Evolutionary conservation across 2,797 vertebrate genomes (phyloP), one percentile per base, ranked within the genome.

Genomic region (Enteromius fasciolatus): DNA sequence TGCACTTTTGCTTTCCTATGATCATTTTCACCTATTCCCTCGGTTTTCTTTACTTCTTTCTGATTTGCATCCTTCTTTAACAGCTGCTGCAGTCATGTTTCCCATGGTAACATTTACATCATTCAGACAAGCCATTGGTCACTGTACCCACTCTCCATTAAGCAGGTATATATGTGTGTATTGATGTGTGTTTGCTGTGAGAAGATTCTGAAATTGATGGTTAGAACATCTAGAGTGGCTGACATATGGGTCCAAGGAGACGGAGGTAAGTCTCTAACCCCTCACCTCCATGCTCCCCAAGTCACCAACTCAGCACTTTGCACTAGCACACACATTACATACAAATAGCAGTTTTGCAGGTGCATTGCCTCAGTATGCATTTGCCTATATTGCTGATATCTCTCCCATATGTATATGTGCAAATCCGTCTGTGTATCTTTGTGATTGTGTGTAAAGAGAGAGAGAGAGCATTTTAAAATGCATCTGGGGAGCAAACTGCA

Each of bases 401-500:
- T 64, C 63, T 73, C 72, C 72, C 70, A 79, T 77, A 66, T 79
- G 82, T 85, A 73, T 80, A 66, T 44, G 31, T 74, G 50, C 46
- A 41, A 82, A 76, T 73, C 69, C 52, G 41, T 75, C 52, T 52
- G 83, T 76, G 52, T 68, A 52, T 83, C 17, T 52, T n/a, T 75
- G 44, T n/a, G 36, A 25, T 46, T 83, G 57, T 50, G 36, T 23
- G 36, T 48, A 12, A 5, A 50, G 15, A 48, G 46, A 48, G 31
- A 25, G 72, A 77, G 88, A 31, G 80, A 54, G 67, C 70, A 72
- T 81, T 81, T 87, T 84, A 78, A 86, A 87, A 87, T 85, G 86
- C 80, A 87, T 84, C 74, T 77, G 64, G 81, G 77, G 84, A 87
- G 81, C 82, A 90, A 84, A 94, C 92, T 86, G 93, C 94, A 91